phyloP scores from a whole-genome alignment of 2,113 vertebrate species.

The Pseudorhombus dupliciocellatus region DNA sequence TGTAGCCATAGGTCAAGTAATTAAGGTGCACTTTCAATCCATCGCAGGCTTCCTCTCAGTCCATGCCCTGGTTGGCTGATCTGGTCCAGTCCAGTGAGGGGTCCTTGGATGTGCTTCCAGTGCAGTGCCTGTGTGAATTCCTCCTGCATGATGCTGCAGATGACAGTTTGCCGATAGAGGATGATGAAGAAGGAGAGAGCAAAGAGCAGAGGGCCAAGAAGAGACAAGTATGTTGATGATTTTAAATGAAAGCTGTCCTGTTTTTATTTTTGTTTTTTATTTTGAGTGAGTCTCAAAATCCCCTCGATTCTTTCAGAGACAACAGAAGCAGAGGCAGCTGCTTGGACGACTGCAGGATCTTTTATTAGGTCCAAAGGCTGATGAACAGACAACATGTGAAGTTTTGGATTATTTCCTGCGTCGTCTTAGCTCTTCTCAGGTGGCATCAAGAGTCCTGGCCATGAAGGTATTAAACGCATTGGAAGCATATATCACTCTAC shows the following conservation, averaged over 20 bases:
- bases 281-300: not conserved
- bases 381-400: conserved; percentile 96
- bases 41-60: conserved; percentile 93
- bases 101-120: conserved; percentile 94
- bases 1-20: not conserved
- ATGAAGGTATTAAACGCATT: conserved; percentile 87
- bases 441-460: conserved; percentile 93
- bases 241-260: not conserved
- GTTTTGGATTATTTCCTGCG: conserved; percentile 98
- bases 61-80: conserved; percentile 98
- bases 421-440: conserved; percentile 94
- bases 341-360: conserved; percentile 95
- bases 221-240: conserved; percentile 84
- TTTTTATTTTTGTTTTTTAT: not conserved
- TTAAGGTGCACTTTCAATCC: not conserved
- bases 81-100: conserved; percentile 98
- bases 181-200: conserved; percentile 94
- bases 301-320: conserved; percentile 82
- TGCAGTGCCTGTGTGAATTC: conserved; percentile 98
- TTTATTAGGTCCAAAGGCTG: conserved; percentile 91
- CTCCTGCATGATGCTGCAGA: conserved; percentile 95
- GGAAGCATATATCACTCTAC: not conserved
- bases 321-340: conserved; percentile 95
- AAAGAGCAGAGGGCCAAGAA: conserved; percentile 94
- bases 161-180: conserved; percentile 84